Percentiles rank a stretch among this genome's conserved stretches.
Evolutionary conservation across 2,888 invertebrate genomes (phyloP).

Genomic region (Meghimatium bilineatum): DNA sequence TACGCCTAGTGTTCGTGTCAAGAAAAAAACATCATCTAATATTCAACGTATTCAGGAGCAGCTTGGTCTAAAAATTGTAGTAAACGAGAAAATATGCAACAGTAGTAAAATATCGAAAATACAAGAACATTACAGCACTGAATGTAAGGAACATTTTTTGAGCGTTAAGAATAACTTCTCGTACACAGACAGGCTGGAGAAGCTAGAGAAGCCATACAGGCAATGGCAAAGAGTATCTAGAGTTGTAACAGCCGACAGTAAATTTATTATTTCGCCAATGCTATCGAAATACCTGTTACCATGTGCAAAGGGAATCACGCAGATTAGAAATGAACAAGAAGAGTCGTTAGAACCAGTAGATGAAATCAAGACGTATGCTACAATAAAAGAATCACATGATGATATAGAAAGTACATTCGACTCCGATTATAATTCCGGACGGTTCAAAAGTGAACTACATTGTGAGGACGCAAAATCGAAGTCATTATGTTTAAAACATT

Average conservation of each 20-base stretch:
- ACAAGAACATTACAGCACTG: neutral
- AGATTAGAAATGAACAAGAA: neutral
- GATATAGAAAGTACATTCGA: neutral
- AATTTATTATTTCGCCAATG: slow-evolving; percentile 38
- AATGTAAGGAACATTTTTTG: neutral
- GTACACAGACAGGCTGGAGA: neutral
- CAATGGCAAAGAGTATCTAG: slow-evolving; percentile 40
- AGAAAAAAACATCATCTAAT: slow-evolving; percentile 7
- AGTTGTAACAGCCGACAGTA: slow-evolving; percentile 34
- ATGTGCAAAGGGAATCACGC: neutral
- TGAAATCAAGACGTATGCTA: too few relatives aligned
- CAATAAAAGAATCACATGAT: neutral
- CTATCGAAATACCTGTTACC: neutral
- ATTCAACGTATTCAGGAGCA: slow-evolving; percentile 32
- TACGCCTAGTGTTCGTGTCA: neutral
- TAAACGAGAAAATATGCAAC: neutral
- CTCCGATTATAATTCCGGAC: too few relatives aligned
- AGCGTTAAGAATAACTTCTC: too few relatives aligned
- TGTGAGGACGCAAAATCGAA: neutral
- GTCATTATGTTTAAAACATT: neutral
- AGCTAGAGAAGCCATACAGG: slow-evolving; percentile 39
- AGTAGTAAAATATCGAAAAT: too few relatives aligned
- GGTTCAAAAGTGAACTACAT: neutral
- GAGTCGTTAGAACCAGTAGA: neutral
- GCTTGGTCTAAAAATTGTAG: neutral